These are phyloP conservation scores for Balaeniceps rex DNA, from an alignment of 2,113 vertebrate genomes.

Conservation along the genomic window DNA sequence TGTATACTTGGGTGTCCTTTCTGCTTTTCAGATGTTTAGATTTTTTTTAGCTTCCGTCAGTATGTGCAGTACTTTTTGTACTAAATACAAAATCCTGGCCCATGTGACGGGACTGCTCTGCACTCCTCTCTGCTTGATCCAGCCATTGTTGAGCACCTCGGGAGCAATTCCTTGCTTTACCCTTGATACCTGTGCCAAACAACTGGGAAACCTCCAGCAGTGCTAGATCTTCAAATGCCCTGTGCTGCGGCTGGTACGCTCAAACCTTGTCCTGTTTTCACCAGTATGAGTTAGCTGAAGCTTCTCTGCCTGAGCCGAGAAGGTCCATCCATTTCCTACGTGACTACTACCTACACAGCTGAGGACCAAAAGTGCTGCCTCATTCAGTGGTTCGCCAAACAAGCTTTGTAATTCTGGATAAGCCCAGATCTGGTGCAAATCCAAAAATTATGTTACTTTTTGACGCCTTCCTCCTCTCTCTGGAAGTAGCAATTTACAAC, in stretches of 20 bases:
- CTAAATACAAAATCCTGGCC: not conserved
- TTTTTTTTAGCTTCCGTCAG: not conserved
- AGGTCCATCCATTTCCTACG: fast-evolving
- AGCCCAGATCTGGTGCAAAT: not conserved
- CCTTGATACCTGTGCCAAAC: not conserved
- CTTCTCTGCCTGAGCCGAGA: not conserved
- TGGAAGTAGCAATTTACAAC: not conserved
- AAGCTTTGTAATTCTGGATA: not conserved
- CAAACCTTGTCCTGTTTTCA: not conserved
- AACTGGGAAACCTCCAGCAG: not conserved
- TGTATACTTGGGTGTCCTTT: not conserved
- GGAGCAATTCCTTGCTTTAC: not conserved
- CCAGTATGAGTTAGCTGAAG: not conserved
- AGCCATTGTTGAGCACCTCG: not conserved
- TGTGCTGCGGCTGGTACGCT: not conserved
- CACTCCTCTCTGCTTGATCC: not conserved
- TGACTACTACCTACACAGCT: not conserved
- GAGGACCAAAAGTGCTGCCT: not conserved
- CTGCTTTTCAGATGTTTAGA: not conserved
- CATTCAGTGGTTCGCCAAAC: not conserved
- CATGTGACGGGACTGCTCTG: not conserved
- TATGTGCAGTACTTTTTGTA: not conserved
- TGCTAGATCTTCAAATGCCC: not conserved
- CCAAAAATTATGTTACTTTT: not conserved
- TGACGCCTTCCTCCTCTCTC: not conserved